Evolutionary conservation across 2,888 invertebrate species (phyloP), one percentile per base, ranked within the genome.

Genomic region (Lepidochrysops patricia): DNA sequence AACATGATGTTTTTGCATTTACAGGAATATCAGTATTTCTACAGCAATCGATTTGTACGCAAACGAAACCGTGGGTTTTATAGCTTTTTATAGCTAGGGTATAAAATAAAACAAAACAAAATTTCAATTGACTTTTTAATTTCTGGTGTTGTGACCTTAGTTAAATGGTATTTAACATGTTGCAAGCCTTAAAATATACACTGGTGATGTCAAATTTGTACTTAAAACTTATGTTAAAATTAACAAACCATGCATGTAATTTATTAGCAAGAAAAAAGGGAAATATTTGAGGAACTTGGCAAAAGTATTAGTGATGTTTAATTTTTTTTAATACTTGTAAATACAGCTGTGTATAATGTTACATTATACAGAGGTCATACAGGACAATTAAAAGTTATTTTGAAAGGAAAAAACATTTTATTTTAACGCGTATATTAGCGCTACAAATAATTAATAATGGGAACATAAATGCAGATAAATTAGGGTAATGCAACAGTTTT

Each of bases 161-260:
- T 62, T 62, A 73, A 79, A 78, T 86, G 87, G 87, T 87, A 84
- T 84, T 23, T 80, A 83, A 83, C 82, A 50, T 58, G 60, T 62
- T 58, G 69, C 71, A 67, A 70, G 67, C 67, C 61, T 71, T 72
- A 64, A 72, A 71, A 74, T 62, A 66, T 75, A 80, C 82, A 84
- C 80, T 84, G 82, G 84, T 81, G 76, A 71, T 71, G 70, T 48
- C 49, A 13, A 61, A 70, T 63, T 77, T 83, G 82, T 84, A 84
- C 83, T 84, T 78, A 72, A 65, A 66, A 62, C 19, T 68, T 67
- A 62, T 61, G 64, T 68, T 69, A 72, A 62, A 64, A 62, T 32
- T 29, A 32, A 54, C 27, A 54, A 54, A 54, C 27, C 29, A 54
- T 54, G 29, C 54, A 13, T n/a, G n/a, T 12, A 29, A 12, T 43